Percentiles rank a stretch among this genome's conserved stretches.
Evolutionary conservation across 2,797 vertebrate genomes (phyloP).

Genomic region (Tokudaia tokunoshimensis): DNA sequence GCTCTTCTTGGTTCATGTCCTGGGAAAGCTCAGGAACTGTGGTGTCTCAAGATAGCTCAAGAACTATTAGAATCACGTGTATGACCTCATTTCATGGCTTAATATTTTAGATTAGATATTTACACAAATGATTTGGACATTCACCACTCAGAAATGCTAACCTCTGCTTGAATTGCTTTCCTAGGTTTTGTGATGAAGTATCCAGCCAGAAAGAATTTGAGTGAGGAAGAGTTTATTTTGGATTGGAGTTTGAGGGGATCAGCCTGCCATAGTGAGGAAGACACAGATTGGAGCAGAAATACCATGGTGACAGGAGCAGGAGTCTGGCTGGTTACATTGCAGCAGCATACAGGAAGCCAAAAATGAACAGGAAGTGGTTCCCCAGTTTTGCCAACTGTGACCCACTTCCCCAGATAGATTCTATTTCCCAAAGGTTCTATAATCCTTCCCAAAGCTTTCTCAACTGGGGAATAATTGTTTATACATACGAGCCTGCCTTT

Average conservation of each 20-base stretch:
- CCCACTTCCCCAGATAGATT: background rate
- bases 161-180: background rate
- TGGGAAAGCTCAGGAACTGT: background rate
- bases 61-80: background rate
- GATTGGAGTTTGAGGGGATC: background rate
- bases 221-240: background rate
- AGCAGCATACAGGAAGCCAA: background rate
- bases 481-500: accelerated
- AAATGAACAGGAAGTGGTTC: background rate
- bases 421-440: background rate
- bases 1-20: background rate
- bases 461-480: background rate
- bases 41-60: background rate
- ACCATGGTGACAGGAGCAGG: background rate
- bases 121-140: background rate
- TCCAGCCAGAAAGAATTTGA: background rate
- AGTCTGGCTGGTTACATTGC: background rate
- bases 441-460: background rate
- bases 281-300: background rate
- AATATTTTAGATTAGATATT: background rate
- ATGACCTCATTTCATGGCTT: background rate
- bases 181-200: background rate
- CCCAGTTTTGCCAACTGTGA: too few relatives aligned
- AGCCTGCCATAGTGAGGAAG: background rate
- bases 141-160: too few relatives aligned